phyloP scores from a whole-genome alignment of 2,797 vertebrate species.

The Crenichthys baileyi region DNA sequence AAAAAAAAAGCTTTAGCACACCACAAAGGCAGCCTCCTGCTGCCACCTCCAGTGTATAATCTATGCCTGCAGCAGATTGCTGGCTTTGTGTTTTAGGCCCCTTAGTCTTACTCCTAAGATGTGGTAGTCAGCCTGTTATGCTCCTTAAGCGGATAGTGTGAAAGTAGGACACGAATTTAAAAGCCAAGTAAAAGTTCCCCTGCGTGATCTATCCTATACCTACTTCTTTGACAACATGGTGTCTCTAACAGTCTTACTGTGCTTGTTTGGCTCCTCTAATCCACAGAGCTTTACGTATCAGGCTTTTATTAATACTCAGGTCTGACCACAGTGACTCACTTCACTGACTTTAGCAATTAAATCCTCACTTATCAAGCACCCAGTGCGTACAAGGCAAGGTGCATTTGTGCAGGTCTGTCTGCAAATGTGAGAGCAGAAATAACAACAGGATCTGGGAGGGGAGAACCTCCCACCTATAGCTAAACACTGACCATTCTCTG shows the following conservation, averaged over 20 bases:
- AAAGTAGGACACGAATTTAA: slow-evolving; percentile 37
- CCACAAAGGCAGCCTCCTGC: background rate
- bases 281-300: slow-evolving; percentile 31
- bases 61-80: background rate
- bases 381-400: slow-evolving; percentile 31
- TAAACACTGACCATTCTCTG: slow-evolving; percentile 49
- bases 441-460: slow-evolving; percentile 34
- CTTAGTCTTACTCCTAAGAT: slow-evolving; percentile 25
- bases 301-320: slow-evolving; percentile 48
- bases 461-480: slow-evolving; percentile 38
- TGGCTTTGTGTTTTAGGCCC: slow-evolving; percentile 6
- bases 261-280: slow-evolving; percentile 48
- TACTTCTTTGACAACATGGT: slow-evolving; percentile 26
- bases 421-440: slow-evolving; percentile 40
- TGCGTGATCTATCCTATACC: slow-evolving; percentile 40
- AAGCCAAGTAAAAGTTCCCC: slow-evolving; percentile 37
- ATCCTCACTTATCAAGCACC: slow-evolving; percentile 64
- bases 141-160: slow-evolving; percentile 41
- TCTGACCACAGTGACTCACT: slow-evolving; percentile 49
- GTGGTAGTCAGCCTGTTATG: slow-evolving; percentile 15
- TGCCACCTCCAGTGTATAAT: slow-evolving; percentile 10
- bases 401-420: slow-evolving; percentile 20
- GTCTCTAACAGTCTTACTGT: slow-evolving; percentile 26
- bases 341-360: slow-evolving; percentile 65
- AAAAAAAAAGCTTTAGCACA: background rate